Percentiles rank a stretch among this genome's conserved stretches.
phyloP scores from a whole-genome alignment of 2,888 invertebrate genomes.

The Acronicta psi region DNA sequence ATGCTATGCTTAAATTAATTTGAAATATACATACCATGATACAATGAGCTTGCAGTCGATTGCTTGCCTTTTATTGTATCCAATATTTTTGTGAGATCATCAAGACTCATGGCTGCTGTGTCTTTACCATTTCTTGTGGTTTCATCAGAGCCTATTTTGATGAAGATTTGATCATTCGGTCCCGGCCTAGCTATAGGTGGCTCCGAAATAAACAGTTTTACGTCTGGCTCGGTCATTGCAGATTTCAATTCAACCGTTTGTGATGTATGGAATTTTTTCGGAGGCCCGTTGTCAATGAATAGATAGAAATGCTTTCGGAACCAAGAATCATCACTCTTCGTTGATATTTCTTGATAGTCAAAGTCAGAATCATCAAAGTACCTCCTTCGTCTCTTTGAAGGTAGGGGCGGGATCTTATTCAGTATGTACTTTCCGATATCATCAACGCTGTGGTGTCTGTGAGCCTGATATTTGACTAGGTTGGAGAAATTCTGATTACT shows the following conservation, averaged over 20 bases:
- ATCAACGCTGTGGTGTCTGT: slow-evolving; percentile 79
- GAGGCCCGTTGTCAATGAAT: slow-evolving; percentile 70
- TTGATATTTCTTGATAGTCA: slow-evolving; percentile 76
- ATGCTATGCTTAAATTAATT: background rate
- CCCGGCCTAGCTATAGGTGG: background rate
- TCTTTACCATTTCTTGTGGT: background rate
- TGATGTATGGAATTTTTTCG: slow-evolving; percentile 73
- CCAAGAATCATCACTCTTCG: slow-evolving; percentile 79
- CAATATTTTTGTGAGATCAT: slow-evolving; percentile 35
- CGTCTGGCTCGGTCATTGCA: slow-evolving; percentile 34
- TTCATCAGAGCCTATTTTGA: slow-evolving; percentile 9
- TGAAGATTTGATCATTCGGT: slow-evolving; percentile 1
- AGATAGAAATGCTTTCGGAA: slow-evolving; percentile 79
- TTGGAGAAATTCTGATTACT: slow-evolving; percentile 74
- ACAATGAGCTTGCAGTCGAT: background rate
- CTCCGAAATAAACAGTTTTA: slow-evolving; percentile 1
- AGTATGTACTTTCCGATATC: slow-evolving; percentile 83
- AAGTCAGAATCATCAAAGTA: slow-evolving; percentile 71
- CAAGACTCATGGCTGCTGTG: slow-evolving; percentile 12
- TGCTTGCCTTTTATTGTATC: slow-evolving; percentile 18
- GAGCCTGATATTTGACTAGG: slow-evolving; percentile 78
- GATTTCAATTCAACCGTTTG: slow-evolving; percentile 72
- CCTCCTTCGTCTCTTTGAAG: slow-evolving; percentile 53
- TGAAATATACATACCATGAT: slow-evolving; percentile 18
- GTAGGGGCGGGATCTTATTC: slow-evolving; percentile 73